Percentiles rank a stretch among this genome's conserved stretches.
Evolutionary conservation across 2,113 vertebrate species (phyloP).

Genomic region (Burhinus oedicnemus): DNA sequence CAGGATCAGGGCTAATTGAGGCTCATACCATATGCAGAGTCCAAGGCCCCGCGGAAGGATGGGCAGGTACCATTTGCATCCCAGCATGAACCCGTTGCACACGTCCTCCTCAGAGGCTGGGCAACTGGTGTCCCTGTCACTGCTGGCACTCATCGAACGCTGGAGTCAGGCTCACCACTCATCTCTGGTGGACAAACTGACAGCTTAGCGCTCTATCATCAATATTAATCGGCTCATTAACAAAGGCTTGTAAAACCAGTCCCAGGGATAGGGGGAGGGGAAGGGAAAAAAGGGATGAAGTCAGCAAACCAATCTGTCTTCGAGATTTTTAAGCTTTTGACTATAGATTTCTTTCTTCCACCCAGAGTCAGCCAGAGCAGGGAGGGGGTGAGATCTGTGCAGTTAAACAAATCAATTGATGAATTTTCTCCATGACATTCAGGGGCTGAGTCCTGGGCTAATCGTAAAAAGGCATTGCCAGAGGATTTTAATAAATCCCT

Average conservation of each 20-base stretch:
- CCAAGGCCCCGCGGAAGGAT: accelerated
- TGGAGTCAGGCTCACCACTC: neutral
- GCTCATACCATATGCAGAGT: accelerated
- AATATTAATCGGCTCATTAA: constrained; percentile 45
- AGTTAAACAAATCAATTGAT: neutral
- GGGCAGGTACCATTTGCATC: neutral
- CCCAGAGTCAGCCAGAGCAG: neutral
- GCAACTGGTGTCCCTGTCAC: neutral
- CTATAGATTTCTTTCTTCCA: neutral
- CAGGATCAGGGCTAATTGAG: neutral
- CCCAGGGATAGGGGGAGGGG: neutral
- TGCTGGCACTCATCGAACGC: neutral
- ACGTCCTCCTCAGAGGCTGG: accelerated
- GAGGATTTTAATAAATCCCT: constrained; percentile 64
- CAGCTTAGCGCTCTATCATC: neutral
- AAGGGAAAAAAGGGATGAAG: neutral
- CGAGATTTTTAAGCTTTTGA: neutral
- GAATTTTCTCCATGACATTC: constrained; percentile 34
- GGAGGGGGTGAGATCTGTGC: neutral
- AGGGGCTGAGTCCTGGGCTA: neutral
- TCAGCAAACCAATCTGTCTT: neutral
- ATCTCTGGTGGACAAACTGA: neutral
- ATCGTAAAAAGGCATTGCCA: neutral
- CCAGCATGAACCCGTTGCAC: neutral
- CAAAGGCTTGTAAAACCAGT: neutral